Conservation (phyloP, 37 sponge, comb jelly and placozoan genomes). For the Mnemiopsis leidyi region DNA sequence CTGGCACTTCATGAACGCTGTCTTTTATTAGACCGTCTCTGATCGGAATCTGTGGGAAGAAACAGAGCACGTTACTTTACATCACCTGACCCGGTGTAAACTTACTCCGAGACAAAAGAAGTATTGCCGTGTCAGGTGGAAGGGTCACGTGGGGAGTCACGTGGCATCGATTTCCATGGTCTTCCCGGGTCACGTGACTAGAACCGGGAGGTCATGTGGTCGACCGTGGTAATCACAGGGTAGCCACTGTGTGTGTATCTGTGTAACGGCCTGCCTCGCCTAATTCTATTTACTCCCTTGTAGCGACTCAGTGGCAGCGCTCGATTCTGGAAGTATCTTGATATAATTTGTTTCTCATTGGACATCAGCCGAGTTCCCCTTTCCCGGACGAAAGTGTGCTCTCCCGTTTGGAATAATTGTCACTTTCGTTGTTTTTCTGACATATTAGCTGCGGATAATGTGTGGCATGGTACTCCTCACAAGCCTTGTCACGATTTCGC, state of each 20-base stretch:
- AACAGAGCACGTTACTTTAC: not conserved
- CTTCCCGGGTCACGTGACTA: not conserved
- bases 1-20: too few species aligned
- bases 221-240: not conserved
- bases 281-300: not conserved
- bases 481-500: too few species aligned
- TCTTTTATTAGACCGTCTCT: too few species aligned
- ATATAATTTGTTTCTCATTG: conserved; percentile 6
- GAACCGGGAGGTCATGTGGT: not conserved
- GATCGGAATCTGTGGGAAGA: not conserved
- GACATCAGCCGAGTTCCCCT: too few species aligned
- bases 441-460: too few species aligned
- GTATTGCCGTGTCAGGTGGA: not conserved
- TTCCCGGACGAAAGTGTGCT: too few species aligned
- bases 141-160: not conserved
- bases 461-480: too few species aligned
- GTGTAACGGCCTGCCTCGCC: not conserved
- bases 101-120: not conserved
- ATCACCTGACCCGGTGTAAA: not conserved
- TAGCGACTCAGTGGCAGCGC: not conserved
- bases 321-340: not conserved
- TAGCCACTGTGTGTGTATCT: not conserved
- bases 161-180: not conserved
- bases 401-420: too few species aligned
- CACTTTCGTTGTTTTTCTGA: too few species aligned